Conservation (phyloP, 2,888 invertebrate genomes). For the Acutogordius australiensis region DNA sequence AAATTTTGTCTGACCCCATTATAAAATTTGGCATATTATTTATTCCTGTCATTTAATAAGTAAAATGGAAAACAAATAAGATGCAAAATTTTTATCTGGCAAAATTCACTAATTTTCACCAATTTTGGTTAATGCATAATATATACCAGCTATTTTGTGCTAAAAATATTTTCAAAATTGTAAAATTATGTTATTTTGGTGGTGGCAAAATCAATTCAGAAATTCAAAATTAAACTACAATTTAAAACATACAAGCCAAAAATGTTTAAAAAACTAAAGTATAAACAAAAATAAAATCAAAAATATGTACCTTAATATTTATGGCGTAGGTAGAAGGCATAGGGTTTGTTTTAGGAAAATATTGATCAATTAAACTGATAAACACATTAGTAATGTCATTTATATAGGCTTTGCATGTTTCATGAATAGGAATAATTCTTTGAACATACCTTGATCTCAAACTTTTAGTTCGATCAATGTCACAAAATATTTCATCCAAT, state of each 20-base stretch:
- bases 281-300: no score
- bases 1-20: no score
- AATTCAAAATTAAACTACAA: no score
- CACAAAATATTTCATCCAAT: neutral
- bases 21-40: no score
- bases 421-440: neutral
- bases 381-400: neutral
- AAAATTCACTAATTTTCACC: no score
- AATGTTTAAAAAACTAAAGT: neutral
- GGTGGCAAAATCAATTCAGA: neutral
- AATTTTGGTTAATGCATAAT: no score
- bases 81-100: no score
- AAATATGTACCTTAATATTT: neutral
- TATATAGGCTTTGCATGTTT: conserved; percentile 1
- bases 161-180: no score
- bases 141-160: no score
- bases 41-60: no score
- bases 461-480: neutral
- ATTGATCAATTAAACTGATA: neutral
- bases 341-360: neutral
- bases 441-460: neutral
- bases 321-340: neutral
- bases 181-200: no score
- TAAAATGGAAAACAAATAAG: no score
- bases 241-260: neutral